These are phyloP conservation scores for Tiliacea aurago DNA, from an alignment of 2,888 invertebrate species.

Conservation along the genomic window DNA sequence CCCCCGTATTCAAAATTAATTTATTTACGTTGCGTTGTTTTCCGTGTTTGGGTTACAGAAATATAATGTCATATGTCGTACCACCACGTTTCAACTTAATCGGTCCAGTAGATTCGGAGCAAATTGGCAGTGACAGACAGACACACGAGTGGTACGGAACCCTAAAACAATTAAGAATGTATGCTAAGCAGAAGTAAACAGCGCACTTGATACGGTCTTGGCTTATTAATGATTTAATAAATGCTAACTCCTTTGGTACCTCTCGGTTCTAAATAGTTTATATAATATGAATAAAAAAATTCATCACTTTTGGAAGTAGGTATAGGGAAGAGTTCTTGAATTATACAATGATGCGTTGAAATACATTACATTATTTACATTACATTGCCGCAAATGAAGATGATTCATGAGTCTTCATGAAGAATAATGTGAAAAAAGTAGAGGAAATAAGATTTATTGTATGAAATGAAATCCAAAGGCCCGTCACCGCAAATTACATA, in stretches of 20 bases:
- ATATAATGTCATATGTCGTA: too few species aligned
- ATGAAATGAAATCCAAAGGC: slow-evolving; percentile 36
- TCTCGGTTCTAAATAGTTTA: slow-evolving; percentile 37
- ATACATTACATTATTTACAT: slow-evolving; percentile 2
- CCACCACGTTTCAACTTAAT: too few species aligned
- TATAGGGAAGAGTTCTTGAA: slow-evolving; percentile 20
- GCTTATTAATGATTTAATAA: slow-evolving; percentile 55
- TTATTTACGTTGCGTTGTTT: too few species aligned
- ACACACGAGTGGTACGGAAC: too few species aligned
- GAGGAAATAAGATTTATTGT: slow-evolving; percentile 31
- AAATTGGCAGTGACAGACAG: too few species aligned
- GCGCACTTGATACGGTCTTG: slow-evolving; percentile 42
- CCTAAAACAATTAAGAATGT: too few species aligned
- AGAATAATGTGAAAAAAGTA: background rate
- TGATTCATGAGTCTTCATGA: background rate
- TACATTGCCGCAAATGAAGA: too few species aligned
- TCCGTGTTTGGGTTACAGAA: too few species aligned
- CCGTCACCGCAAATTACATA: slow-evolving; percentile 39
- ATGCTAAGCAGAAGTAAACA: too few species aligned
- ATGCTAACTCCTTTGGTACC: slow-evolving; percentile 56
- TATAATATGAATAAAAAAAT: slow-evolving; percentile 37
- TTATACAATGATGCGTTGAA: background rate
- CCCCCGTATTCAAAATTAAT: too few species aligned
- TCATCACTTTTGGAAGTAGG: slow-evolving; percentile 18
- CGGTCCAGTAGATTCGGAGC: too few species aligned